Evolutionary conservation across 2,888 invertebrate genomes (phyloP).

Genomic region (Abrostola tripartita): DNA sequence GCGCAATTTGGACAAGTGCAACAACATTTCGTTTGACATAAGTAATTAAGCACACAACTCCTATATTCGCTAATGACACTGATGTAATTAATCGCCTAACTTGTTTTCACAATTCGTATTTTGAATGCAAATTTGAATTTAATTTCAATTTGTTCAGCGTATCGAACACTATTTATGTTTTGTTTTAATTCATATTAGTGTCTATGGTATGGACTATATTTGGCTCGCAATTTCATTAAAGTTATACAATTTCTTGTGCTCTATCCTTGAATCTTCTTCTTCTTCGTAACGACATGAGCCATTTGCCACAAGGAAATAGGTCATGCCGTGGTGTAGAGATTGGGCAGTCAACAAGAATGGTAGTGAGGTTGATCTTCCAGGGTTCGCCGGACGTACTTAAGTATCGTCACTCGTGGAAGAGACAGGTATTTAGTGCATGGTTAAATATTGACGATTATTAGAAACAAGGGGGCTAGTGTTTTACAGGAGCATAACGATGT

Average conservation of each 20-base stretch:
- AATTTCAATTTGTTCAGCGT: slow-evolving; percentile 15
- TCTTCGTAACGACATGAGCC: too few relatives aligned
- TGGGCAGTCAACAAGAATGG: too few relatives aligned
- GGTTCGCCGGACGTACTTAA: too few relatives aligned
- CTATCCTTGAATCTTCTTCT: too few relatives aligned
- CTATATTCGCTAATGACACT: background rate
- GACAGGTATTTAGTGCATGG: too few relatives aligned
- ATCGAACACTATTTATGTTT: slow-evolving; percentile 1
- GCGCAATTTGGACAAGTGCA: background rate
- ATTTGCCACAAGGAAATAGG: too few relatives aligned
- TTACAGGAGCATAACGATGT: background rate
- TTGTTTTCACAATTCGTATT: slow-evolving; percentile 18
- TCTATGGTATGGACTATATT: background rate
- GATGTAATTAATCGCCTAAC: slow-evolving; percentile 1
- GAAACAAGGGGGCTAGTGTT: background rate
- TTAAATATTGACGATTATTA: background rate
- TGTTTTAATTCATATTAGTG: slow-evolving; percentile 3
- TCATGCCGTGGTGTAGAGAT: too few relatives aligned
- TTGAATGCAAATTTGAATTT: slow-evolving; percentile 12
- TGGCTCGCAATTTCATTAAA: too few relatives aligned
- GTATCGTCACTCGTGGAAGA: too few relatives aligned
- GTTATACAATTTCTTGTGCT: too few relatives aligned
- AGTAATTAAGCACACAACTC: slow-evolving; percentile 4
- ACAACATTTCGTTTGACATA: background rate
- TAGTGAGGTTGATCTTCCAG: too few relatives aligned